These are phyloP conservation scores for Bombycilla garrulus DNA, from an alignment of 2,113 vertebrate genomes.

Conservation along the genomic window DNA sequence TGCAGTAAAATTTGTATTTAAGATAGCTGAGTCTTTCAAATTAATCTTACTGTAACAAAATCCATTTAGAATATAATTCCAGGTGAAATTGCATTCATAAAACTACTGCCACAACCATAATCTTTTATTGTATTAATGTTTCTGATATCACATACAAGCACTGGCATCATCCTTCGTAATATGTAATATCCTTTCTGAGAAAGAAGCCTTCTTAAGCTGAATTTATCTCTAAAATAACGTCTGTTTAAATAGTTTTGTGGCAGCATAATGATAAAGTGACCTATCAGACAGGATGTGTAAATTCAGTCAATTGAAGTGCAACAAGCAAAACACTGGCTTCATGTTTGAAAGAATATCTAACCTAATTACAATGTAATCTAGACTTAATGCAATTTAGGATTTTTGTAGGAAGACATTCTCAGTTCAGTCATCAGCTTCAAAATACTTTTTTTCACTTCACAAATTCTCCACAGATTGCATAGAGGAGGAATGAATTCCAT, in stretches of 20 bases:
- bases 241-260: neutral
- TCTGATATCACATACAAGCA: neutral
- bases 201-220: neutral
- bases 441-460: neutral
- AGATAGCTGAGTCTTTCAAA: constrained; percentile 11
- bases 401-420: neutral
- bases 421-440: neutral
- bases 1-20: constrained; percentile 48
- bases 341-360: constrained; percentile 17
- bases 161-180: neutral
- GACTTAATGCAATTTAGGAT: neutral
- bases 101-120: constrained; percentile 1
- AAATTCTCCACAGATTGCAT: neutral
- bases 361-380: constrained; percentile 9
- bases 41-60: constrained; percentile 43
- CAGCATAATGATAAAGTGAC: neutral
- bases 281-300: neutral
- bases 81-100: constrained; percentile 43
- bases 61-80: constrained; percentile 39
- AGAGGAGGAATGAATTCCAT: neutral
- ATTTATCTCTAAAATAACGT: neutral
- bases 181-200: neutral
- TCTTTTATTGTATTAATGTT: constrained; percentile 23
- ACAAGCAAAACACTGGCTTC: neutral
- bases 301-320: constrained; percentile 10